Evolutionary conservation across 2,113 vertebrate species (phyloP), one percentile per base, ranked within the genome.

Genomic region (Xerus inauris): DNA sequence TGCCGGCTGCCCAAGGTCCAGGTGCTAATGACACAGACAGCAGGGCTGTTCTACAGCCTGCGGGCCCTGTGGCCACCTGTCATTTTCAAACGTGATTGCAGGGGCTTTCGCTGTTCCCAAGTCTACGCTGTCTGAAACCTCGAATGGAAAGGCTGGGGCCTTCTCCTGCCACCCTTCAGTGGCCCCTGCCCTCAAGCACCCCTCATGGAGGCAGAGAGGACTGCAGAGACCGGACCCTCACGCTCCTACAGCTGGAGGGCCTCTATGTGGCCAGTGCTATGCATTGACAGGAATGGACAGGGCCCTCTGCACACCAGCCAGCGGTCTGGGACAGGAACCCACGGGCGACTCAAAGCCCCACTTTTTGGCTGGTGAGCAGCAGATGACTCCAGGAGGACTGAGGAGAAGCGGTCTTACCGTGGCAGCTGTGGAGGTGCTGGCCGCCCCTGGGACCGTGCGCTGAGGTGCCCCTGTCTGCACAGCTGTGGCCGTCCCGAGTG

Each of bases 391-490:
- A 1, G 11, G 5, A 28, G 62, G n/a, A 2, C 62, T 0, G 8
- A 24, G n/a, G 26, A 8, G 3, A 88, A 69, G 62, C 5, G 11
- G 91, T 98, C 99, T 99, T 99, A 99, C 99, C 98, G 99, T 99
- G 97, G 99, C 98, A 95, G 99, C 97, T 42, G 99, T 97, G 91
- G 99, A 98, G 94, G 99, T 98, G 89, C 99, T 98, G 17, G 99
- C 97, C 80, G 99, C 96, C 98, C 99, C 99, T 94, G 98, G 99
- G 92, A 99, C 98, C 6, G 98, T 97, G 77, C 99, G 99, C 98
- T 99, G 99, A 90, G 99, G 97, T 71, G 99, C 98, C 98, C 99
- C 99, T n/a, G 99, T 98, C 98, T 99, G 99, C 96, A 99, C 99
- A 30, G 99, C 98, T 35, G 99, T 98, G 12, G 99, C 97, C 0